These are phyloP conservation scores for Cyanocitta stelleri DNA, from an alignment of 2,113 vertebrate genomes.

Conservation along the genomic window DNA sequence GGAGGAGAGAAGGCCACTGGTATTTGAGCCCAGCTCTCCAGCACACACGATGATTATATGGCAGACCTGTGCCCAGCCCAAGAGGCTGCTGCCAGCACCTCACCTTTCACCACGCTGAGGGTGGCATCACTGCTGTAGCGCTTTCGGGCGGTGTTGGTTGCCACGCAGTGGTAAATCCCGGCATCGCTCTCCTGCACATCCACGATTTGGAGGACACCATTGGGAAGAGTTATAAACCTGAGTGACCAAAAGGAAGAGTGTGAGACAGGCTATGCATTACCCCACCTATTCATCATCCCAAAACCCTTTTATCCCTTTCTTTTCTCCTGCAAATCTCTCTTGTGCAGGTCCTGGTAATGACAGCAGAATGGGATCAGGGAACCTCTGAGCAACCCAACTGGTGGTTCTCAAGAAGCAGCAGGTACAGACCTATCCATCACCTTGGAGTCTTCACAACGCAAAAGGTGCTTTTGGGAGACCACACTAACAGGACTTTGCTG, in stretches of 20 bases:
- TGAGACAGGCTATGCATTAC: neutral
- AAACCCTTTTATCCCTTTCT: neutral
- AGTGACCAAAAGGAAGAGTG: neutral
- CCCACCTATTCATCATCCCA: neutral
- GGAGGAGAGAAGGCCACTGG: neutral
- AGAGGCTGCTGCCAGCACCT: neutral
- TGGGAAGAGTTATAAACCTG: conserved; percentile 91
- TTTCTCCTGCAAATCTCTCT: neutral
- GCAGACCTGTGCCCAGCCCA: neutral
- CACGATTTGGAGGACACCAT: conserved; percentile 93
- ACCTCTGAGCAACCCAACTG: neutral
- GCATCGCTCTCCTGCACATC: conserved; percentile 80
- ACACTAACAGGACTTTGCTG: neutral
- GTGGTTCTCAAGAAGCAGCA: neutral
- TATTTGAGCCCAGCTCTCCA: neutral
- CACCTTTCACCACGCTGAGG: conserved; percentile 84
- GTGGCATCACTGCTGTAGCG: conserved; percentile 81
- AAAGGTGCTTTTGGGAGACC: neutral
- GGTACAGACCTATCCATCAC: neutral
- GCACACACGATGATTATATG: accelerated
- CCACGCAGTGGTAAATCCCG: conserved; percentile 87
- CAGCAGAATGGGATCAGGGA: neutral
- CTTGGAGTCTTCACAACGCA: neutral
- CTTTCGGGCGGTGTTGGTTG: conserved; percentile 77
- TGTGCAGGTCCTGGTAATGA: neutral